A percentile compares a stretch with the other conserved stretches of the same genome.
These are phyloP conservation scores for Pangasius djambal DNA, from an alignment of 2,797 vertebrate genomes.

Conservation along the genomic window DNA sequence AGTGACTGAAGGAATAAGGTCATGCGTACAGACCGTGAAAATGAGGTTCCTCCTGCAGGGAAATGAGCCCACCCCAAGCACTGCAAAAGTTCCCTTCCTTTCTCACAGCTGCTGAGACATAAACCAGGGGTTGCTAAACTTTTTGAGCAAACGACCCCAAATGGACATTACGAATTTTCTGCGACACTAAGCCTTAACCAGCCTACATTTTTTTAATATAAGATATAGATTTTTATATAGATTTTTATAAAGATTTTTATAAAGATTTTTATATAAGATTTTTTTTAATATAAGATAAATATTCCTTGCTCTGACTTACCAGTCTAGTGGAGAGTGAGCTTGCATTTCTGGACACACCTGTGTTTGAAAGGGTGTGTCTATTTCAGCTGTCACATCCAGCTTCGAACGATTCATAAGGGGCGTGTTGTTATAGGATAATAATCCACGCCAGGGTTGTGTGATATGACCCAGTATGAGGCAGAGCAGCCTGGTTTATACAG, in stretches of 20 bases:
- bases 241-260: too few relatives aligned
- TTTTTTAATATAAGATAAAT: too few relatives aligned
- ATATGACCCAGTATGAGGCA: neutral
- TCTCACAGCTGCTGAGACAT: neutral
- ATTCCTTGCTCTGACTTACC: neutral
- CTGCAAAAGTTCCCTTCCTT: neutral
- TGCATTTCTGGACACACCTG: neutral
- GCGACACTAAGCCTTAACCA: neutral
- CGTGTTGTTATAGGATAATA: neutral
- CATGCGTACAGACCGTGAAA: neutral
- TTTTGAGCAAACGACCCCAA: neutral
- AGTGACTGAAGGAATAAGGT: conserved; percentile 7
- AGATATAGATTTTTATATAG: too few relatives aligned
- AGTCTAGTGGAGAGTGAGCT: neutral
- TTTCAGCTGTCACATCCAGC: neutral
- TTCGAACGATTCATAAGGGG: neutral
- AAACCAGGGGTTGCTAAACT: neutral
- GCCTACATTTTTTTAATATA: neutral
- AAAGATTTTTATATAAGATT: too few relatives aligned
- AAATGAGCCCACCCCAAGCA: neutral
- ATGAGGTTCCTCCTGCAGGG: neutral
- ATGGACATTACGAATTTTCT: neutral
- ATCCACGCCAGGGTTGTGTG: neutral
- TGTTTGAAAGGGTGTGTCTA: neutral
- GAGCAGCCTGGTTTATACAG: neutral